Percentiles rank a stretch among this genome's conserved stretches.
Evolutionary conservation across 2,888 invertebrate genomes (phyloP).

Genomic region (Drosophila bunnanda): DNA sequence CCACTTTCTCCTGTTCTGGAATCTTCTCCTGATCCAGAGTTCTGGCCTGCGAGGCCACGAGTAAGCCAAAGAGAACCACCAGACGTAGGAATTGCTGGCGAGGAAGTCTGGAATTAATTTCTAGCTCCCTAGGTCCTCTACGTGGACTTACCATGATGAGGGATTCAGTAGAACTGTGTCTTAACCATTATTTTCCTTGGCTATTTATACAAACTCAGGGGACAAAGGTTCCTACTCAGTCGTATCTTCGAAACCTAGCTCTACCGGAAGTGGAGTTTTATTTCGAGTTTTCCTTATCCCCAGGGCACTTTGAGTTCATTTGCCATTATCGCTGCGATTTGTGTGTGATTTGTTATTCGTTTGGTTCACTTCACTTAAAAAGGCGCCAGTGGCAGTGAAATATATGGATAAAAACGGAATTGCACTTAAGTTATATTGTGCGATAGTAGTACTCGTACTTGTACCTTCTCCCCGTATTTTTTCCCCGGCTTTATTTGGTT

Average conservation of each 20-base stretch:
- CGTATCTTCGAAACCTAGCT: constrained; percentile 28
- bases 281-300: constrained; percentile 9
- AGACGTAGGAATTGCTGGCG: constrained; percentile 41
- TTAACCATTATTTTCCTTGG: constrained; percentile 2
- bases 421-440: constrained; percentile 74
- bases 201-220: constrained; percentile 57
- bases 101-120: not conserved
- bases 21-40: constrained; percentile 20
- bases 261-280: constrained; percentile 10
- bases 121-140: too few relatives aligned
- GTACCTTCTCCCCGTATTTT: constrained; percentile 4
- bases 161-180: constrained; percentile 64
- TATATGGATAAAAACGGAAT: constrained; percentile 68
- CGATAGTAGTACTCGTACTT: constrained; percentile 37
- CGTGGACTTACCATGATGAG: constrained; percentile 64
- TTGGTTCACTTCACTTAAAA: constrained; percentile 54
- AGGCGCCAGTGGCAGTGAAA: constrained; percentile 66
- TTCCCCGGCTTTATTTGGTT: constrained; percentile 31
- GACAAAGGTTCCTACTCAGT: constrained; percentile 29
- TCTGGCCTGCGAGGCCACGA: constrained; percentile 46
- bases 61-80: constrained; percentile 39
- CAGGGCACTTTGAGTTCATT: constrained; percentile 35
- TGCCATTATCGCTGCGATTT: constrained; percentile 41
- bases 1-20: constrained; percentile 8
- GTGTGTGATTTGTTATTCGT: constrained; percentile 39